Evolutionary conservation across 2,113 vertebrate species (phyloP), one percentile per base, ranked within the genome.

Genomic region (Polypterus senegalus): DNA sequence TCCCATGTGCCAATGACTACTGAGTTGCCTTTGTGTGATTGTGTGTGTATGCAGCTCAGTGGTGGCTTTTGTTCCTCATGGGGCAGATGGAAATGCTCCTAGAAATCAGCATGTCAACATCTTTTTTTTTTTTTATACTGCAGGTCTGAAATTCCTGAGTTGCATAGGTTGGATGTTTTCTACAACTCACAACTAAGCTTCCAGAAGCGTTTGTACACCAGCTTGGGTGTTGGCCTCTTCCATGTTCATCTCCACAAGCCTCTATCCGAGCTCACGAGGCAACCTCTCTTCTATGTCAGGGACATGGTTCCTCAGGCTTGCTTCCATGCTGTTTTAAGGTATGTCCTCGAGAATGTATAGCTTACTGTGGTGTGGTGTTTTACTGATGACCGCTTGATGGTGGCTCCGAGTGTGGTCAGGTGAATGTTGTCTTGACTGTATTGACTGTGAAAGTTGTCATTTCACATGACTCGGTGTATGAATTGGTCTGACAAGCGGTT

Each of bases 251-350:
- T 93, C 58, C 68, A 61, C 47, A 66, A 72, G 70, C 77, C 88
- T 0, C 66, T 91, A 8, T 68, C 68, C 3, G 47, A 5, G 61
- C 70, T 90, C 52, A 48, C 81, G 69, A 79, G 63, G 53, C 70
- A 75, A 3, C 69, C 82, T 1, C 69, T 65, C 43, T 60, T 91
- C 47, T 91, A 88, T 47, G 3, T 90, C 62, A 77, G 79, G 54
- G 75, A 70, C n/a, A 43, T 5, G 0, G n/a, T 84, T 64, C 79
- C 83, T 3, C 60, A 27, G 3, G 59, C 54, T 0, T 85, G 79
- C 56, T 84, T 91, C 70, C 86, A 91, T 53, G 86, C 88, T 45
- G 71, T 92, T 66, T 73, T 73, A 72, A 86, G 85, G 89, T 92
- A 79, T 4, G 66, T 48, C 27, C 1, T 27, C 2, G 27, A 27